These are phyloP conservation scores for Leuctra nigra DNA, from an alignment of 2,888 invertebrate species.

Conservation along the genomic window DNA sequence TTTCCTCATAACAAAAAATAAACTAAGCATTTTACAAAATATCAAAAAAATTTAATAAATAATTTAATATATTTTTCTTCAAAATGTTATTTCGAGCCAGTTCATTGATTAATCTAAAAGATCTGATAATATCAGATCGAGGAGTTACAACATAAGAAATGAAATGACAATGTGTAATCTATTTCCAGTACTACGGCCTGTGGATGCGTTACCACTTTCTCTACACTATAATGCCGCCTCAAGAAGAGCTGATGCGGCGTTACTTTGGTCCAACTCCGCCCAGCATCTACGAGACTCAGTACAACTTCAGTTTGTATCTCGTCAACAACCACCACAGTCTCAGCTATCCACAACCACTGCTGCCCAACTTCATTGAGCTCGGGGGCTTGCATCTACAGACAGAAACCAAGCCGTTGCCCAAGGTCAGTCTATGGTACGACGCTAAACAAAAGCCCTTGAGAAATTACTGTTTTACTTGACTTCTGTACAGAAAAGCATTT, in stretches of 20 bases:
- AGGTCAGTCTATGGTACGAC: neutral
- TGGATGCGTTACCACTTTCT: neutral
- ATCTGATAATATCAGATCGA: too few species aligned
- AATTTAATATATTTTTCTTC: too few species aligned
- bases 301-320: constrained; percentile 28
- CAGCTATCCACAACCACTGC: constrained; percentile 6
- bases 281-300: constrained; percentile 14
- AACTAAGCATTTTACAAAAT: too few species aligned
- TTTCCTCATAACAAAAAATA: too few species aligned
- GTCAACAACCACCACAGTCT: constrained; percentile 24
- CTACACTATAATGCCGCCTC: neutral
- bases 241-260: constrained; percentile 15
- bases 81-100: too few species aligned
- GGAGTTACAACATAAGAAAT: too few species aligned
- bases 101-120: too few species aligned
- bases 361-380: neutral
- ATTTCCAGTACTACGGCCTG: neutral
- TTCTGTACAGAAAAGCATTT: neutral
- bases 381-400: neutral
- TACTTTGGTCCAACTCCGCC: constrained; percentile 16
- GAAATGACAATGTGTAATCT: too few species aligned
- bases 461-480: too few species aligned
- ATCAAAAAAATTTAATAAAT: too few species aligned
- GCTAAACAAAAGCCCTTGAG: too few species aligned
- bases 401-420: constrained; percentile 2